Base-by-base conservation (phyloP, 2,797 vertebrate genomes). In the Gymnothorax javanicus region DNA sequence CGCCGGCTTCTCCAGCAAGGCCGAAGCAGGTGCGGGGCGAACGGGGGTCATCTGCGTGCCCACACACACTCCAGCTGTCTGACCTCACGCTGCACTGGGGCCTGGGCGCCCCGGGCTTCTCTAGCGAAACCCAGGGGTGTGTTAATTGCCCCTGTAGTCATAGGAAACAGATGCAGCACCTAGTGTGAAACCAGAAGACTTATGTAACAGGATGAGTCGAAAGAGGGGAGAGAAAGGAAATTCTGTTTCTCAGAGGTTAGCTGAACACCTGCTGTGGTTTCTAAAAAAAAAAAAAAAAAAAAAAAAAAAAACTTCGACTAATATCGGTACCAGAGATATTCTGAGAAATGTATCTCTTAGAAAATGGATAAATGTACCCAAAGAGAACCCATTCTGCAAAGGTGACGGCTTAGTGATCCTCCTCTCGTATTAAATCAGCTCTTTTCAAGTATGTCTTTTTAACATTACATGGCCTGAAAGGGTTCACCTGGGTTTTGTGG, bases 1-100 rank as follows among this genome's bases (percentile, higher is more conserved):
- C 0, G 98, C 98, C 0, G 98, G 98, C 89, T 98, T 99, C 91
- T 95, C 97, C 94, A 98, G 95, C 95, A 99, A 97, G 93, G 93
- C 95, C 0, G 98, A 99, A 95, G 96, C 96, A 95, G 98, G 98
- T 98, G 95, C 2, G 43, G 11, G 9, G 25, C 9, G 56, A 15
- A 64, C 58, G 2, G 83, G 58, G 82, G 52, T 25, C 23, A 8
- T 59, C 73, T 7, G 23, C 23, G 1, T 0, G 11, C n/a, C 1
- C 15, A 5, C 43, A 17, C 33, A 11, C 15, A 1, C 33, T 79
- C 11, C 23, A 17, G 3, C 12, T 13, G 5, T 25, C 23, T 25
- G 54, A 75, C 83, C 86, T 56, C 79, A 43, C 77, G 77, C 50
- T 84, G n/a, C 43, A 13, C 81, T 67, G 86, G 87, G 85, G 81